phyloP scores from a whole-genome alignment of 2,113 vertebrate genomes.

The Pachyramphus minor region DNA sequence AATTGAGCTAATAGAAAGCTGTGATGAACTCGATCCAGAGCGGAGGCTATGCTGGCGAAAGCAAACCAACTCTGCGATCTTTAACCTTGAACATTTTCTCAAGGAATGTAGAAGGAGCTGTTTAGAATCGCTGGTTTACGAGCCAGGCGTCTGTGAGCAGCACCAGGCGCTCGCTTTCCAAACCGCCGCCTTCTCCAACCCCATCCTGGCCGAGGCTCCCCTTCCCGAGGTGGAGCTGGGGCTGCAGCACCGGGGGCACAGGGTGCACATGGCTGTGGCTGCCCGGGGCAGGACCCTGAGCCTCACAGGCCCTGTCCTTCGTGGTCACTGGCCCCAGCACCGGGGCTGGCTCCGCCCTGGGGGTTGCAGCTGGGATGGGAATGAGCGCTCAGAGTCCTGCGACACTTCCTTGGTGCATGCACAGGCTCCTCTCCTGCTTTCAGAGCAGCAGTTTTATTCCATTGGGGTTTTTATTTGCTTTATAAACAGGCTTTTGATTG shows the following conservation, averaged over 20 bases:
- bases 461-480: conserved; percentile 14
- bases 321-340: not conserved
- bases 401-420: not conserved
- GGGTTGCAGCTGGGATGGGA: not conserved
- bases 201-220: fast-evolving
- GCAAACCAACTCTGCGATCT: not conserved
- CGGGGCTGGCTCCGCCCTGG: not conserved
- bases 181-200: fast-evolving
- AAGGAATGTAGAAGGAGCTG: not conserved
- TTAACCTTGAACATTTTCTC: not conserved
- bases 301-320: not conserved
- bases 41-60: not conserved
- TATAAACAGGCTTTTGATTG: conserved; percentile 43
- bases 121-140: not conserved
- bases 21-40: not conserved
- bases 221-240: not conserved
- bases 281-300: not conserved
- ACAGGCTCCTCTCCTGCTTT: not conserved
- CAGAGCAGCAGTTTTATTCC: conserved; percentile 13
- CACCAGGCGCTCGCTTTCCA: not conserved
- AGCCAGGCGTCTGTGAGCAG: not conserved
- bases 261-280: not conserved
- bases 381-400: not conserved
- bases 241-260: not conserved
- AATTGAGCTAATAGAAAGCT: conserved; percentile 57